A percentile compares a stretch with the other conserved stretches of the same genome.
Conservation (phyloP, 1,140 invertebrate species). For the Aphelinus atriplicis region DNA sequence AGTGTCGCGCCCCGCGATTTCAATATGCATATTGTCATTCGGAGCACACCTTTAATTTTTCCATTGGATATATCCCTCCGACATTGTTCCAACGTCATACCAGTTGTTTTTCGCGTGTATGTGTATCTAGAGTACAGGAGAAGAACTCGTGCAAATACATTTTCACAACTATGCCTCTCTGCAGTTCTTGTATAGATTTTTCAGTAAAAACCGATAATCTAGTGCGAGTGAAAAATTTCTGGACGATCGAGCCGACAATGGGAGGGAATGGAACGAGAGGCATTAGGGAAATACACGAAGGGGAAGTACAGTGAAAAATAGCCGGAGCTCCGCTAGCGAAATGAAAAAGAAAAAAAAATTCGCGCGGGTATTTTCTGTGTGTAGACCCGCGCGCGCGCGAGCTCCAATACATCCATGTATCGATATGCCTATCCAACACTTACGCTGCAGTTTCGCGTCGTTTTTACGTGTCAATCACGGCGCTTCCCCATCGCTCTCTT, state of each 20-base stretch:
- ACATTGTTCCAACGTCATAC: too few species aligned
- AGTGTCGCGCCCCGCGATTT: too few species aligned
- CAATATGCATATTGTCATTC: too few species aligned
- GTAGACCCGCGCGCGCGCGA: not conserved
- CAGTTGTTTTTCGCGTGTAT: too few species aligned
- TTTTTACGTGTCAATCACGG: slow-evolving; percentile 14
- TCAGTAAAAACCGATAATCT: too few species aligned
- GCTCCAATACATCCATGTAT: not conserved
- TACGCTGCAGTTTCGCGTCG: slow-evolving; percentile 11
- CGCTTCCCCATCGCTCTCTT: not conserved
- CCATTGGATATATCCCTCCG: too few species aligned
- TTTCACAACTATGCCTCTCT: too few species aligned
- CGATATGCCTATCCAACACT: slow-evolving; percentile 1
- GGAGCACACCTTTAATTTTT: too few species aligned
- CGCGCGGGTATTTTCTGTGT: not conserved
- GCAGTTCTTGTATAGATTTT: too few species aligned
- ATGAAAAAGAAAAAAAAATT: slow-evolving; percentile 3
- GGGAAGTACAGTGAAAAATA: not conserved
- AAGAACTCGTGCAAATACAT: too few species aligned
- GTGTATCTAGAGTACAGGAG: too few species aligned
- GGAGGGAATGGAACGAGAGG: not conserved
- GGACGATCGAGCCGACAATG: slow-evolving; percentile 26
- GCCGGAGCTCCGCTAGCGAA: not conserved
- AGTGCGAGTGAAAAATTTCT: slow-evolving; percentile 1
- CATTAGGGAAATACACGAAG: not conserved